Evolutionary conservation across 2,888 invertebrate species (phyloP), one percentile per base, ranked within the genome.

Genomic region (Caenorhabditis sp.): DNA sequence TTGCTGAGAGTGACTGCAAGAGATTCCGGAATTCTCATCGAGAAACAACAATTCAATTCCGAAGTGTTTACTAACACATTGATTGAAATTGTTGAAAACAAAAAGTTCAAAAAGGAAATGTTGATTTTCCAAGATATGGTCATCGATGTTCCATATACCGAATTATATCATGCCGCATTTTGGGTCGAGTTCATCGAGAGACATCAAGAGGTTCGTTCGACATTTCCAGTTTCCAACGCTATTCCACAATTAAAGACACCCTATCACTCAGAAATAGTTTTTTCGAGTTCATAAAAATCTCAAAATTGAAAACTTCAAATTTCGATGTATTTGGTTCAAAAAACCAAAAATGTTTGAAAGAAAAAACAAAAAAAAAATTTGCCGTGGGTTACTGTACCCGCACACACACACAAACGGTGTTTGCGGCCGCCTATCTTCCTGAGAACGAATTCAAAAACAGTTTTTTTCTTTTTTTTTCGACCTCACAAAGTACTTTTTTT

Each of bases 101-200:
- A 74, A 78, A 64, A 63, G 77, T 71, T 27, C 77, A 83, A 83
- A 66, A 80, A 83, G n/a, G 86, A 86, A 66, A 83, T 85, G 78
- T 62, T 81, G 1, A 70, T 84, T 19, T 87, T 88, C 81, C 81
- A 86, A 79, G 87, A 87, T 66, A 83, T 87, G 85, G 75, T 87
- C 12, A 73, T 74, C 43, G 87, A 87, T 63, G 87, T 88, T 14
- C 87, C 87, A 0, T 88, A 85, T 73, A 86, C 86, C 1, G 87
- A 88, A 64, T 68, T 87, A 55, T 83, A 84, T 67, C 86, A 88
- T 66, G 84, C 88, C 27, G 86, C 87, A 6, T 88, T 87, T 77
- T 88, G 88, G 88, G 81, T 87, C 1, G 88, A 88, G 65, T 88
- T 88, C 77, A 88, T 88, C 66, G 82, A 86, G 57, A 77, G 88